phyloP scores from a whole-genome alignment of 2,888 invertebrate genomes.

The Agriotes lineatus region DNA sequence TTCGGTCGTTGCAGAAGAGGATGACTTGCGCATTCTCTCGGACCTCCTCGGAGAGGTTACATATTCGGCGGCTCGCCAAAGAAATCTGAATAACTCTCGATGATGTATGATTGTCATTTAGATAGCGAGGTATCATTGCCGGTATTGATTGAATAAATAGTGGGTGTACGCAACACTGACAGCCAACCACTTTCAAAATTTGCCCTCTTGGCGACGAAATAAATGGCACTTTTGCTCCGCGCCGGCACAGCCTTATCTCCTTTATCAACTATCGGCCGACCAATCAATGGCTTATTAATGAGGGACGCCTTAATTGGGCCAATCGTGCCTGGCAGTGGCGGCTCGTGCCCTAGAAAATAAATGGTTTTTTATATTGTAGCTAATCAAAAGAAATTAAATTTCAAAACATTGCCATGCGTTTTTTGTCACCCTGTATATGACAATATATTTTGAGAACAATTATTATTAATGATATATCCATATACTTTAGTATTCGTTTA shows the following conservation, averaged over 20 bases:
- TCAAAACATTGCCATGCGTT: no score
- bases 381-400: no score
- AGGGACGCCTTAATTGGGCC: constrained; percentile 4
- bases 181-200: constrained; percentile 36
- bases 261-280: neutral
- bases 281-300: no score
- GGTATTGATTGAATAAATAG: constrained; percentile 43
- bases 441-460: no score
- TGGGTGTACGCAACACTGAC: constrained; percentile 31
- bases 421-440: no score
- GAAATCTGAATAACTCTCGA: constrained; percentile 33
- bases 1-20: constrained; percentile 42
- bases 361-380: no score
- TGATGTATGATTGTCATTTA: constrained; percentile 44
- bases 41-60: constrained; percentile 52
- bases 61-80: constrained; percentile 42
- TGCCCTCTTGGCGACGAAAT: neutral
- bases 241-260: neutral
- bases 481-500: no score
- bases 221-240: neutral
- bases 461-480: no score
- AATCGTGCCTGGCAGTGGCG: neutral
- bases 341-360: no score
- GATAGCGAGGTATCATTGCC: constrained; percentile 40
- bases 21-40: constrained; percentile 51